Conservation (phyloP, 2,888 invertebrate species). For the Antitype chi region DNA sequence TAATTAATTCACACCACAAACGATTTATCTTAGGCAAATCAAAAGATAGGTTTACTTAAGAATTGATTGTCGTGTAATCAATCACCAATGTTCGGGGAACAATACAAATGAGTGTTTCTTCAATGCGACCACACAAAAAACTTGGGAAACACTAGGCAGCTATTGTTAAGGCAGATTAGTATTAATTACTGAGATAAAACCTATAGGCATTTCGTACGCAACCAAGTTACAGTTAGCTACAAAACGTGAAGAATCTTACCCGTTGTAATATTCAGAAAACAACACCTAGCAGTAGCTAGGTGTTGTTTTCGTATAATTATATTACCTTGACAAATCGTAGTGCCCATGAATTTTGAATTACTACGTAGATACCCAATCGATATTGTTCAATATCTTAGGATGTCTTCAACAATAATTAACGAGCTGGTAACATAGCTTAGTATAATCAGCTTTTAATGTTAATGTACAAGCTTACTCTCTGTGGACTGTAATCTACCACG, state of each 20-base stretch:
- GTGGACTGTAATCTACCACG: too few relatives aligned
- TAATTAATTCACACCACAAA: constrained; percentile 47
- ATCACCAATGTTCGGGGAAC: constrained; percentile 67
- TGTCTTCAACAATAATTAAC: constrained; percentile 32
- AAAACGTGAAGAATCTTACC: constrained; percentile 42
- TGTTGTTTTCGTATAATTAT: background rate
- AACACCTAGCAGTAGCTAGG: constrained; percentile 6
- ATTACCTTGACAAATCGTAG: constrained; percentile 21
- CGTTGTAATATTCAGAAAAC: constrained; percentile 25
- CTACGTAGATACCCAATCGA: constrained; percentile 4
- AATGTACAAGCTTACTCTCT: too few relatives aligned
- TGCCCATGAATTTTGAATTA: constrained; percentile 12
- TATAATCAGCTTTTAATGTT: too few relatives aligned
- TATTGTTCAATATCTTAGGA: background rate
- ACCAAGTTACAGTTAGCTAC: constrained; percentile 31
- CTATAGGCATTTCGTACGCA: constrained; percentile 45
- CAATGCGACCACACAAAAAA: constrained; percentile 67
- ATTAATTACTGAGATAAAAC: constrained; percentile 64
- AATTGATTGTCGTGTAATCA: constrained; percentile 68
- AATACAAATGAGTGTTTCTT: constrained; percentile 71
- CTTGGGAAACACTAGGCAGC: constrained; percentile 68
- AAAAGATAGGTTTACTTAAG: constrained; percentile 60
- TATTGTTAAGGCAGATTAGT: constrained; percentile 69
- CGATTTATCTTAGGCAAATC: constrained; percentile 42
- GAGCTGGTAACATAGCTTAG: background rate